Base-by-base conservation (phyloP, 2,888 invertebrate genomes). In the Ecdyonurus torrentis region DNA sequence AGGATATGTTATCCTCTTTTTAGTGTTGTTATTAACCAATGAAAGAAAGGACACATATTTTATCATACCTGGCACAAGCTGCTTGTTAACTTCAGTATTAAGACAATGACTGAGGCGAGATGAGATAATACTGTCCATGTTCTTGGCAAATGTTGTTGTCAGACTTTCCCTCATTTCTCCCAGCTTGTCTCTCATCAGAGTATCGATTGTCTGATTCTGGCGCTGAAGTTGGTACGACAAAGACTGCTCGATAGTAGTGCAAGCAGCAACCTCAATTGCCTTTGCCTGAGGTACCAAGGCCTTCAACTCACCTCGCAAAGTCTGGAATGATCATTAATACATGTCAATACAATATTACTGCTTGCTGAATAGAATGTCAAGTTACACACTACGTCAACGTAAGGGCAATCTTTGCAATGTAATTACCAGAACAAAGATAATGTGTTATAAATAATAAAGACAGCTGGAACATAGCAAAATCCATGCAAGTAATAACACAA, bases 41-140 rank as follows among this genome's bases (percentile, higher is more conserved):
- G 59, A 60, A 24, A 61, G 10, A 62, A 55, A 24, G 58, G 59
- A n/a, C n/a, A 53, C 50, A 52, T 19, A 61, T 22, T 53, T 52
- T 5, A 10, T 15, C 55, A 7, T 20, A 55, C 55, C 22, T 55
- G 55, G 55, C 55, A 55, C 22, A 7, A 55, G n/a, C 55, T 20
- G n/a, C 10, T 7, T 20, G 7, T 55, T 5, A 5, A 55, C 22
- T n/a, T 55, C 55, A 20, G 10, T 7, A 7, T 20, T 22, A 20
- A 55, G n/a, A 7, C n/a, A 5, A 5, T 55, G 5, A 7, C n/a
- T n/a, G 7, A 55, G n/a, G 7, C 22, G n/a, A 7, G 55, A 5
- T n/a, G n/a, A 55, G 7, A 55, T 7, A 55, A 20, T n/a, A n/a
- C n/a, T n/a, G 22, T 55, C 55, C 3, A 55, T 22, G 22, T 5